Evolutionary conservation across 1,140 invertebrate genomes (phyloP).

Genomic region (Laupala kohalensis): DNA sequence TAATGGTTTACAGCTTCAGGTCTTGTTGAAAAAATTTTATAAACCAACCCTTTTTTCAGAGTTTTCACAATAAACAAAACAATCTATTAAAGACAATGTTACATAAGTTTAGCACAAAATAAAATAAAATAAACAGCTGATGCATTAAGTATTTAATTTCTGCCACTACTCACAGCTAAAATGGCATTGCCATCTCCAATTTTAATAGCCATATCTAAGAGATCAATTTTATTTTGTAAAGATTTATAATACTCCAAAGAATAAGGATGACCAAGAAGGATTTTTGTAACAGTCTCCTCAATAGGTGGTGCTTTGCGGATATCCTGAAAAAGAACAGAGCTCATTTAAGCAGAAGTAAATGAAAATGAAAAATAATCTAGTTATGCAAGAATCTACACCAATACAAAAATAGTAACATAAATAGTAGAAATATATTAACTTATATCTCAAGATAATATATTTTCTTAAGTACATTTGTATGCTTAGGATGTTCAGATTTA

Average conservation of each 20-base stretch:
- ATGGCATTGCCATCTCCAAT: constrained; percentile 39
- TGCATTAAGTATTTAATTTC: too few species aligned
- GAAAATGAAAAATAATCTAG: background rate
- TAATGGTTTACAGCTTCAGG: constrained; percentile 34
- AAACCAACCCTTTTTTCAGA: constrained; percentile 32
- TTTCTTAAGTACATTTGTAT: background rate
- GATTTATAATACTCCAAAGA: constrained; percentile 37
- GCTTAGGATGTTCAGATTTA: too few species aligned
- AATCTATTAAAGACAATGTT: constrained; percentile 30
- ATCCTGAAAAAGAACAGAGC: constrained; percentile 14
- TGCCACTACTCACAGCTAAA: constrained; percentile 31
- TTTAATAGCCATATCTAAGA: constrained; percentile 33
- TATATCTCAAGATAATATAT: background rate
- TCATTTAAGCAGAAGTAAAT: background rate
- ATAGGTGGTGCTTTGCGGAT: constrained; percentile 23
- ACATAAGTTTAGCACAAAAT: too few species aligned
- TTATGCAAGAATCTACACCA: background rate
- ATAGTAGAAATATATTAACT: background rate
- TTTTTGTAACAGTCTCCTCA: constrained; percentile 29
- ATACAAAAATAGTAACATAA: background rate
- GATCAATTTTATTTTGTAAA: constrained; percentile 32
- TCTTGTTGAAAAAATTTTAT: constrained; percentile 31
- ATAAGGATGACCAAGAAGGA: constrained; percentile 31
- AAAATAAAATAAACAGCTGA: too few species aligned
- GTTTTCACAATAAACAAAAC: constrained; percentile 36